Evolutionary conservation across 1,140 invertebrate species (phyloP).

Genomic region (Drosophila asahinai): DNA sequence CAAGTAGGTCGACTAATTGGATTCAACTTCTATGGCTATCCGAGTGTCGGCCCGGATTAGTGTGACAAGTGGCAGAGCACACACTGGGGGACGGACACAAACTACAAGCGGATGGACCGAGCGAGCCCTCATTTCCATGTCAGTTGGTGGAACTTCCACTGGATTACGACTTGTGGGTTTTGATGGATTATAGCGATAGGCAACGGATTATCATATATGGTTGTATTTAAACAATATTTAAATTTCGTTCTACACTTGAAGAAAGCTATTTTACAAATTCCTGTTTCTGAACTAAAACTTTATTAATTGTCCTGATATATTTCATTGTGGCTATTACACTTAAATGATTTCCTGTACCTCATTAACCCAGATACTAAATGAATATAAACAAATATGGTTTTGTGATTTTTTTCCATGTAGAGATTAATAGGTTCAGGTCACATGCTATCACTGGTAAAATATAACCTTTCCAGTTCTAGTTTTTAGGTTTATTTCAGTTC

Average conservation of each 20-base stretch:
- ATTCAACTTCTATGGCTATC: constrained; percentile 30
- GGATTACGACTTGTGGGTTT: neutral
- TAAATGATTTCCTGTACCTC: too few relatives aligned
- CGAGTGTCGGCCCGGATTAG: constrained; percentile 29
- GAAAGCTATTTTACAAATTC: too few relatives aligned
- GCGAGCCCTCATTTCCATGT: neutral
- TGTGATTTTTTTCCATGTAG: too few relatives aligned
- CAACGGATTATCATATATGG: neutral
- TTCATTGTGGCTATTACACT: too few relatives aligned
- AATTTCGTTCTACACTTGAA: neutral
- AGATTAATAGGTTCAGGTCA: too few relatives aligned
- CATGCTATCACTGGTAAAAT: too few relatives aligned
- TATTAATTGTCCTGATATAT: too few relatives aligned
- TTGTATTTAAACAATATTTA: neutral
- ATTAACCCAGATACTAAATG: too few relatives aligned
- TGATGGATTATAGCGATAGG: neutral
- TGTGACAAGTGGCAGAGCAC: constrained; percentile 10
- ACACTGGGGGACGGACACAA: neutral
- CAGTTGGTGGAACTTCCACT: neutral
- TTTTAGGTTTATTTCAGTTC: too few relatives aligned
- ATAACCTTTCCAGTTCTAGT: too few relatives aligned
- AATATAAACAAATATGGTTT: too few relatives aligned
- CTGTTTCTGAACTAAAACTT: too few relatives aligned
- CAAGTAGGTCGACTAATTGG: constrained; percentile 43
- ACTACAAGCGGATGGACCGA: neutral